These are phyloP conservation scores for Hydra vulgaris DNA, from an alignment of 30 jellyfish, hydroid and myxozoan species.

Conservation along the genomic window DNA sequence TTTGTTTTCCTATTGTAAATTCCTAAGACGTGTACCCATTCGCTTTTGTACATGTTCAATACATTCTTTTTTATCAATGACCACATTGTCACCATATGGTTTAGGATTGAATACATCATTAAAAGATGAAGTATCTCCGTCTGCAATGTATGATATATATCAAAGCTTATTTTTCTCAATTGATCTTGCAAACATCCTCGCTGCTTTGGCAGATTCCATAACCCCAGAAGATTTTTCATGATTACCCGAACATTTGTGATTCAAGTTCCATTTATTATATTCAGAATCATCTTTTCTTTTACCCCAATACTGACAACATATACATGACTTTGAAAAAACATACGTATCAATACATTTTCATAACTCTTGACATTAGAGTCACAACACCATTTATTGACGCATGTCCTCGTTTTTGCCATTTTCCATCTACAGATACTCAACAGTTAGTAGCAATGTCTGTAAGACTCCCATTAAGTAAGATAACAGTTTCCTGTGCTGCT, in stretches of 20 bases:
- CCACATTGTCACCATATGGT: too few relatives aligned
- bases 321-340: too few relatives aligned
- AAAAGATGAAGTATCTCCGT: too few relatives aligned
- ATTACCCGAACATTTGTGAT: not conserved
- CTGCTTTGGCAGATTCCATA: too few relatives aligned
- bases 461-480: not conserved
- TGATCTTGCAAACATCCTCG: too few relatives aligned
- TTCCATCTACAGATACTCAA: not conserved
- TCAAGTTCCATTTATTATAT: not conserved
- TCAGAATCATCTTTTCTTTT: not conserved
- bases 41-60: too few relatives aligned
- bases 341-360: too few relatives aligned
- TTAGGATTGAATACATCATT: too few relatives aligned
- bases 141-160: too few relatives aligned
- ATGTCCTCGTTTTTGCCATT: not conserved
- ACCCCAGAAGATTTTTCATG: slow-evolving; percentile 3
- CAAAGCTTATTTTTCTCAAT: too few relatives aligned
- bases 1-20: not conserved
- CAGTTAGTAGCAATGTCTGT: not conserved
- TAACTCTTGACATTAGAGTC: not conserved
- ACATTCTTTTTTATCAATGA: too few relatives aligned
- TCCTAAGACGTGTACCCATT: slow-evolving; percentile 3
- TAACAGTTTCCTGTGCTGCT: slow-evolving; percentile 5
- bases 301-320: not conserved
- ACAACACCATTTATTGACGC: too few relatives aligned